Conservation (phyloP, 2,888 invertebrate genomes). For the Sarcophaga variegata region DNA sequence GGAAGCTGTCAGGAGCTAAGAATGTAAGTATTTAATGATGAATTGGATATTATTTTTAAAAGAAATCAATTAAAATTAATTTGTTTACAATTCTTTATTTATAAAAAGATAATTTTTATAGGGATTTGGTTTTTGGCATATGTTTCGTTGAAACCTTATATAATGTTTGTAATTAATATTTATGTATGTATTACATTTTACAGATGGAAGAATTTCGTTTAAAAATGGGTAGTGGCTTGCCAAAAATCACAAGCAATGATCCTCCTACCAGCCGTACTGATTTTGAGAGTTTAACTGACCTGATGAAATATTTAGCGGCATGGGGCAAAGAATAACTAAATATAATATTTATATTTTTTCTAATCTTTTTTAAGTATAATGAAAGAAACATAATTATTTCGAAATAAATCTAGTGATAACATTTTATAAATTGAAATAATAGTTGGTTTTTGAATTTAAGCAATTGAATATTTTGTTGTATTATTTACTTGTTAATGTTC, state of each 20-base stretch:
- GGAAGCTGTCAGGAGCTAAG: constrained; percentile 94
- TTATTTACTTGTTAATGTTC: not conserved
- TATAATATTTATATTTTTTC: not conserved
- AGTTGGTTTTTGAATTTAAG: not conserved
- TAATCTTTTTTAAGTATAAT: not conserved
- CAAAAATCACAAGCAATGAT: constrained; percentile 89
- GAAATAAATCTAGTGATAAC: not conserved
- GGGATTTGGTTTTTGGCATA: too few relatives aligned
- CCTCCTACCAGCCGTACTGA: constrained; percentile 92
- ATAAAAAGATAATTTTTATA: too few relatives aligned
- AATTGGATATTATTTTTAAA: not conserved
- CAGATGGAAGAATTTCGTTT: constrained; percentile 91
- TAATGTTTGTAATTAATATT: not conserved
- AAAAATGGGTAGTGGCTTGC: constrained; percentile 90
- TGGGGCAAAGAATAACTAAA: constrained; percentile 79
- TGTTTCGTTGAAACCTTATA: not conserved
- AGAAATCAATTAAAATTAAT: not conserved
- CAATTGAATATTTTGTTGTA: not conserved
- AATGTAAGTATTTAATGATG: constrained; percentile 84
- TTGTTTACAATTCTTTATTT: not conserved
- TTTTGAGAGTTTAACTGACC: constrained; percentile 91
- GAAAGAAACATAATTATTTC: not conserved
- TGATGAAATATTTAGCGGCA: constrained; percentile 89
- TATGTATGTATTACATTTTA: constrained; percentile 66
- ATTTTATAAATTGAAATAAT: not conserved